Conservation (phyloP, 1,140 invertebrate genomes). For the Bombyx mandarina region DNA sequence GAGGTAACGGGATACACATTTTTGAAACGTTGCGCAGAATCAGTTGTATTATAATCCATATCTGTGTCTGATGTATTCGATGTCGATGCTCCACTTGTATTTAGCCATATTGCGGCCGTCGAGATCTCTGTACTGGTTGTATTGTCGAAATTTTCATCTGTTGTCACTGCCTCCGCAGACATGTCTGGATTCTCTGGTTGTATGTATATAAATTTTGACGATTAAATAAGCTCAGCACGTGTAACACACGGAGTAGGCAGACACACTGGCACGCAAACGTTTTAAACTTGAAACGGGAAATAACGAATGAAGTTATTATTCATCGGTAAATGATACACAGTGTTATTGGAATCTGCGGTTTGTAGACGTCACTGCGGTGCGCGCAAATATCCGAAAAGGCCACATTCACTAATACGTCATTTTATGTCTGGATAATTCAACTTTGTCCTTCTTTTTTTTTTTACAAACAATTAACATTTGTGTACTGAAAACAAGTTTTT, state of each 20-base stretch:
- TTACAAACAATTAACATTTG: too few relatives aligned
- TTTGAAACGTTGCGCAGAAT: neutral
- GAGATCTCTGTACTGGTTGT: neutral
- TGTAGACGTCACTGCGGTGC: slow-evolving; percentile 30
- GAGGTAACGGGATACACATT: slow-evolving; percentile 17
- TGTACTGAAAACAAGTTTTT: too few relatives aligned
- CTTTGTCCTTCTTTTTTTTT: too few relatives aligned
- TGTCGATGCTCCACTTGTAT: slow-evolving; percentile 9
- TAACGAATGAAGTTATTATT: slow-evolving; percentile 35
- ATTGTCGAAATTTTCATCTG: slow-evolving; percentile 1
- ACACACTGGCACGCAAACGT: slow-evolving; percentile 13
- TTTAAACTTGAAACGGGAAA: slow-evolving; percentile 34
- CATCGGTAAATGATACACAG: slow-evolving; percentile 22
- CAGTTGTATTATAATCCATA: neutral
- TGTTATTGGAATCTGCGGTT: slow-evolving; percentile 36
- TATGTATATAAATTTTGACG: slow-evolving; percentile 3
- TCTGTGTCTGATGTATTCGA: neutral
- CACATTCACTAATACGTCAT: too few relatives aligned
- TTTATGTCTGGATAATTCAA: too few relatives aligned
- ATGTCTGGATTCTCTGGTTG: slow-evolving; percentile 5
- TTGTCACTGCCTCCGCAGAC: slow-evolving; percentile 11
- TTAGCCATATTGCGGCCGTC: slow-evolving; percentile 5
- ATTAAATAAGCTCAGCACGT: slow-evolving; percentile 1
- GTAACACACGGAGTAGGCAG: slow-evolving; percentile 4
- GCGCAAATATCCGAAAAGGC: slow-evolving; percentile 16